Evolutionary conservation across 2,797 vertebrate genomes (phyloP).

Genomic region (Schizopygopsis pylzovi): DNA sequence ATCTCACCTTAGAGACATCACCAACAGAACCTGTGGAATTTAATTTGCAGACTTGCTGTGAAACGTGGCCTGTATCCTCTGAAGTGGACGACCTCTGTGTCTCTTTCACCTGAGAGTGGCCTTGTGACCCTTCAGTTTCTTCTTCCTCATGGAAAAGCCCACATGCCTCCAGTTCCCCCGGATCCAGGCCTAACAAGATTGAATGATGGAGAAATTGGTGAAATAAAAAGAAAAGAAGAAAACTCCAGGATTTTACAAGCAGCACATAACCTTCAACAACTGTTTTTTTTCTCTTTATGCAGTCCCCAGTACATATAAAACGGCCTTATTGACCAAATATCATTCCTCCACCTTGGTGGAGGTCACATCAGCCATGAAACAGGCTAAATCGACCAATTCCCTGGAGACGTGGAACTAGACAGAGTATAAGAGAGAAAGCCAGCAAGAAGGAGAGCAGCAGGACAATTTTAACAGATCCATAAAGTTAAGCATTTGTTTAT

Average conservation of each 20-base stretch:
- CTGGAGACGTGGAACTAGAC: conserved; percentile 10
- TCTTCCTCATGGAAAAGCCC: conserved; percentile 20
- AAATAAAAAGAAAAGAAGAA: conserved; percentile 14
- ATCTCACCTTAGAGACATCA: not conserved
- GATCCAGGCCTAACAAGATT: conserved; percentile 26
- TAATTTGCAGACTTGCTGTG: not conserved
- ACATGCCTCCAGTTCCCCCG: not conserved
- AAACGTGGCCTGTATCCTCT: not conserved
- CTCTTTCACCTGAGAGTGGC: conserved; percentile 1
- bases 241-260: conserved; percentile 31
- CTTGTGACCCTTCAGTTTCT: conserved; percentile 4
- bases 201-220: conserved; percentile 11
- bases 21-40: not conserved
- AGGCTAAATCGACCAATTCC: conserved; percentile 10
- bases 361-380: conserved; percentile 46
- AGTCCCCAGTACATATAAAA: conserved; percentile 18
- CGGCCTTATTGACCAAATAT: conserved; percentile 33
- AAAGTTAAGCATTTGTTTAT: conserved; percentile 63
- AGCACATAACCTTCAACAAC: conserved; percentile 27
- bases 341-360: conserved; percentile 36
- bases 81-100: not conserved
- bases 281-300: conserved; percentile 29
- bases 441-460: conserved; percentile 37
- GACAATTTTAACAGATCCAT: conserved; percentile 52
- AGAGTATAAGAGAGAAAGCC: not conserved